Conservation (phyloP, 64 coral and sea anemone genomes). For the Anthopleura sola region DNA sequence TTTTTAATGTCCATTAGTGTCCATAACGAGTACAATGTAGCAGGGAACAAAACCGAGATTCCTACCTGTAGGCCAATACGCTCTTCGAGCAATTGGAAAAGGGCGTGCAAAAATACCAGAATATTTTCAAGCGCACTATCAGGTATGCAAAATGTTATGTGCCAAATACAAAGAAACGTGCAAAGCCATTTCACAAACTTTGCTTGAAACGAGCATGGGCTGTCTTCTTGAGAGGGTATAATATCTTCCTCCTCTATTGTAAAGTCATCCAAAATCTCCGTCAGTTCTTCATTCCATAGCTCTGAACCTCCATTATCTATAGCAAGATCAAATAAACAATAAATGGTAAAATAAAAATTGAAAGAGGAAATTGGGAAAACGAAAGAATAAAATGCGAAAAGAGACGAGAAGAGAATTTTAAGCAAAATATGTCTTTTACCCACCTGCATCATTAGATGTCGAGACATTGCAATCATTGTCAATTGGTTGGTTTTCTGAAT, state of each 20-base stretch:
- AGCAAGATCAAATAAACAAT: background rate
- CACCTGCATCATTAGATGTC: background rate
- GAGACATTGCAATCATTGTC: no score
- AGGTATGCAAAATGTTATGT: conserved; percentile 4
- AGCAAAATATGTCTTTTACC: background rate
- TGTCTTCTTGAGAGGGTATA: background rate
- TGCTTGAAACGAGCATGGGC: background rate
- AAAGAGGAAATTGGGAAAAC: background rate
- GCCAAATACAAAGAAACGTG: conserved; percentile 10
- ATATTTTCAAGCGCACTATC: conserved; percentile 8
- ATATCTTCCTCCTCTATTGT: background rate
- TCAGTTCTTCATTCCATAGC: background rate
- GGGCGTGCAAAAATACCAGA: conserved; percentile 8
- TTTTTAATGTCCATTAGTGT: conserved; percentile 27
- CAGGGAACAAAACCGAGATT: conserved; percentile 20
- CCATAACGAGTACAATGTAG: conserved; percentile 8
- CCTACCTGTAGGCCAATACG: background rate
- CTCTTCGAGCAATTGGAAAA: background rate
- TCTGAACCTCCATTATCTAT: background rate
- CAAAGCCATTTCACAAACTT: conserved; percentile 19
- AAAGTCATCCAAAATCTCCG: background rate
- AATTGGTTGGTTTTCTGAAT: background rate
- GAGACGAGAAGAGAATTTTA: no score
- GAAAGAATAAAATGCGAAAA: background rate
- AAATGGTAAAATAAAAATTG: background rate